Base-by-base conservation (phyloP, 2,797 vertebrate genomes). In the Enteromius treurensis region DNA sequence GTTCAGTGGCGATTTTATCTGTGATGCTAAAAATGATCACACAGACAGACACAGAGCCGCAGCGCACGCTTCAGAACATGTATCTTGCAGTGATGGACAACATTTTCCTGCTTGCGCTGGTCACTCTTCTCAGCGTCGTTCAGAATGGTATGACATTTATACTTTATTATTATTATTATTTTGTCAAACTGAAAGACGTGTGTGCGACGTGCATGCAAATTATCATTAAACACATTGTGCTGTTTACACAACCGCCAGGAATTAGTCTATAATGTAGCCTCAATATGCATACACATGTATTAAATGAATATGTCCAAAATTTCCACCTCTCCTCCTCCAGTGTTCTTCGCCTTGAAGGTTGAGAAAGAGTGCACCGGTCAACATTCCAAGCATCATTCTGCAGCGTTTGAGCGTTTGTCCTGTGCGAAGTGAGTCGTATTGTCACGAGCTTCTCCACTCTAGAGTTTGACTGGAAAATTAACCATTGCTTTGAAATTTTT, bases 81-180 rank as follows among this genome's bases (percentile, higher is more conserved):
- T 94, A 96, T 17, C 89, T 92, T n/a, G 91, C 89, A 23, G 89
- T 95, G 23, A 84, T 98, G 88, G 96, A 96, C 42, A 91, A 95
- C 29, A 87, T 98, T 37, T 96, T 96, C 87, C 94, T 98, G 15
- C 88, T 99, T 47, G 96, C 93, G 85, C 92, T 96, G 0, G 93
- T 99, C 87, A 98, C 97, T 14, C 93, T 98, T 78, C 86, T 99
- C 90, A 99, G 97, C 0, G 96, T 96, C 1, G 76, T 98, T 69
- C 98, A 99, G 90, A 99, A 99, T 0, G 95, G 97, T 99, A 93
- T 95, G 96, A 29, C 2, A 51, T 37, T 51, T 49, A 9, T 6
- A 14, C 13, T 34, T 4, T 21, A 19, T 53, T 21, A 55, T 65
- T 29, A 37, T 37, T 77, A 40, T 15, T 8, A 49, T 45, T 71